Conservation (phyloP, 2,113 vertebrate species). For the Carollia perspicillata region DNA sequence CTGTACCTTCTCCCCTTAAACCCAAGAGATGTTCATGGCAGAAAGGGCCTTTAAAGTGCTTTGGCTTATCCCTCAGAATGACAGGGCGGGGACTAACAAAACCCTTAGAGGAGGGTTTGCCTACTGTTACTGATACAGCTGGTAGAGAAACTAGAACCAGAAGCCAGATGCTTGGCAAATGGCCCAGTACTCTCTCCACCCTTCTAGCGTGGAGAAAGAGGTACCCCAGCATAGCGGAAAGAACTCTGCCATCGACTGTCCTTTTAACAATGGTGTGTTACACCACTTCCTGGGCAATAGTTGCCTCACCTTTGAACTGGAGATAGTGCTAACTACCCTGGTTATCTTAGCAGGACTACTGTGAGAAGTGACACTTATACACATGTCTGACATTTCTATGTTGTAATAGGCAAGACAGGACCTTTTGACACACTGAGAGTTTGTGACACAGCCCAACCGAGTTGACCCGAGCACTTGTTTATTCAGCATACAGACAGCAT, state of each 20-base stretch:
- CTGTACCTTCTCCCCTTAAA: too few relatives aligned
- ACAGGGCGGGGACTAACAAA: not conserved
- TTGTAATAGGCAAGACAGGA: not conserved
- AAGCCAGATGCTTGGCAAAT: not conserved
- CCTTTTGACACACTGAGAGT: not conserved
- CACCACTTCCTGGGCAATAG: not conserved
- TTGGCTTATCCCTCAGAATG: not conserved
- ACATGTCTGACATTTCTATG: not conserved
- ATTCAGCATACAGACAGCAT: not conserved
- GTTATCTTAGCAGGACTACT: not conserved
- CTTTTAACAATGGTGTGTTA: not conserved
- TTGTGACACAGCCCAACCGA: not conserved
- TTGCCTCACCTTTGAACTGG: not conserved
- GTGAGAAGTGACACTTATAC: not conserved
- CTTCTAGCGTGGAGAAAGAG: not conserved
- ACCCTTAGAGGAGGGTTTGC: not conserved
- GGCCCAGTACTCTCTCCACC: not conserved
- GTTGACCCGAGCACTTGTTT: not conserved
- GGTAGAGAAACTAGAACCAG: not conserved
- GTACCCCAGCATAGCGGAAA: accelerated
- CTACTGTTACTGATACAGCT: not conserved
- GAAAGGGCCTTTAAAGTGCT: not conserved
- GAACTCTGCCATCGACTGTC: not conserved
- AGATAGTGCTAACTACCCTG: not conserved
- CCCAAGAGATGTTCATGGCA: not conserved